A percentile compares a stretch with the other conserved stretches of the same genome.
These are phyloP conservation scores for Muricea muricata DNA, from an alignment of 92 coral and sea anemone species.

Conservation along the genomic window DNA sequence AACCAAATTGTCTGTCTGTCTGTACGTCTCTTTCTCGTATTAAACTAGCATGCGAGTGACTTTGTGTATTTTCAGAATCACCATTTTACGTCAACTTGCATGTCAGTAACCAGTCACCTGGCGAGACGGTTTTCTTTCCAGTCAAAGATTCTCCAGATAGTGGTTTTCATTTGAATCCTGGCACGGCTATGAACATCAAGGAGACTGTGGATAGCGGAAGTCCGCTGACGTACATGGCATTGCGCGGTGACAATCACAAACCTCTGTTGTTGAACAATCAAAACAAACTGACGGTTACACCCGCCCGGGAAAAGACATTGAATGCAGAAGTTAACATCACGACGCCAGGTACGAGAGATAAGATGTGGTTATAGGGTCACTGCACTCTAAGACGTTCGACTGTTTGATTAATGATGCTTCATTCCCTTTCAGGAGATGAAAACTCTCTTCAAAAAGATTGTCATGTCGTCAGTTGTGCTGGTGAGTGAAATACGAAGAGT, in stretches of 20 bases:
- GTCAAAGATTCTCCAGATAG: slow-evolving; percentile 67
- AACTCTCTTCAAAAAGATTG: slow-evolving; percentile 23
- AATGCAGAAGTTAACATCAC: slow-evolving; percentile 72
- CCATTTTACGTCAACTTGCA: slow-evolving; percentile 38
- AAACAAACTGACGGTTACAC: slow-evolving; percentile 73
- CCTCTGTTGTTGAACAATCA: slow-evolving; percentile 82
- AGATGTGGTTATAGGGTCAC: no score
- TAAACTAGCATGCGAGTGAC: no score
- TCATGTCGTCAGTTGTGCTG: slow-evolving; percentile 19
- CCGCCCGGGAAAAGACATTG: slow-evolving; percentile 56
- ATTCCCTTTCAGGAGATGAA: background rate
- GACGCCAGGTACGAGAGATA: slow-evolving; percentile 60
- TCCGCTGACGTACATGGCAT: slow-evolving; percentile 79
- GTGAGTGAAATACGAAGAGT: background rate
- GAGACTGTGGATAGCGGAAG: slow-evolving; percentile 76
- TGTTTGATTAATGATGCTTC: background rate
- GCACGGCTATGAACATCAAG: slow-evolving; percentile 87
- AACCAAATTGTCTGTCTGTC: no score
- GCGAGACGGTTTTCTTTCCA: slow-evolving; percentile 26
- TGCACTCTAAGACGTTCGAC: no score
- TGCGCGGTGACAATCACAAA: slow-evolving; percentile 69
- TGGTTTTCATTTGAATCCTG: slow-evolving; percentile 85
- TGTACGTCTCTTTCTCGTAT: no score
- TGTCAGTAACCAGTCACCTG: slow-evolving; percentile 43
- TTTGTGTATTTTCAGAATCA: slow-evolving; percentile 29